phyloP scores from a whole-genome alignment of 2,113 vertebrate species.

The Galeopterus variegatus region DNA sequence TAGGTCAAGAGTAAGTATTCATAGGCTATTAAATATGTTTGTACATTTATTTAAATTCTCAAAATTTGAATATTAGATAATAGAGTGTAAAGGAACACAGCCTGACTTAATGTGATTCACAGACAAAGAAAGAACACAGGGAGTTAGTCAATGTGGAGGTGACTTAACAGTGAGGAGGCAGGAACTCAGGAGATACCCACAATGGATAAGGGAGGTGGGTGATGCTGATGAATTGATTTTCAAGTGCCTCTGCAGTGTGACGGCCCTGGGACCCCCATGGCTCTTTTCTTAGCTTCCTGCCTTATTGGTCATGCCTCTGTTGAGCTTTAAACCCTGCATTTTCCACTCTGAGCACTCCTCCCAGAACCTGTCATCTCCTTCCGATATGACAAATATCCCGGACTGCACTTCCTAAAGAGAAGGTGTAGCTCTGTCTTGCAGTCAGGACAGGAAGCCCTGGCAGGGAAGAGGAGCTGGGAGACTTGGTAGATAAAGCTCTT shows the following conservation, averaged over 20 bases:
- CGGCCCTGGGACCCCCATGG: neutral
- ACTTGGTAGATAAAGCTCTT: neutral
- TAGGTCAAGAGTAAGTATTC: conserved; percentile 34
- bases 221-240: neutral
- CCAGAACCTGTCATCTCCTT: conserved; percentile 42
- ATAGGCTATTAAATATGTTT: conserved; percentile 31
- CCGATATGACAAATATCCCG: conserved; percentile 33
- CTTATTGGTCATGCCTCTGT: neutral
- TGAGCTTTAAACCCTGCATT: neutral
- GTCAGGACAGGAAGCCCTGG: conserved; percentile 31
- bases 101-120: neutral
- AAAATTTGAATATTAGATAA: conserved; percentile 58
- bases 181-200: neutral
- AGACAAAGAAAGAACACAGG: neutral
- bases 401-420: conserved; percentile 59
- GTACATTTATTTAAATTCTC: conserved; percentile 61
- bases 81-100: neutral
- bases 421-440: conserved; percentile 47
- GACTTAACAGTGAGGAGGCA: neutral
- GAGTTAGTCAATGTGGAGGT: neutral
- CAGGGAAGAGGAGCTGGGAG: neutral
- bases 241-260: neutral
- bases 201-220: neutral
- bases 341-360: conserved; percentile 16
- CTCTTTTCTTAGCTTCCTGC: neutral